phyloP scores from a whole-genome alignment of 2,113 vertebrate genomes.

The Alces alces region DNA sequence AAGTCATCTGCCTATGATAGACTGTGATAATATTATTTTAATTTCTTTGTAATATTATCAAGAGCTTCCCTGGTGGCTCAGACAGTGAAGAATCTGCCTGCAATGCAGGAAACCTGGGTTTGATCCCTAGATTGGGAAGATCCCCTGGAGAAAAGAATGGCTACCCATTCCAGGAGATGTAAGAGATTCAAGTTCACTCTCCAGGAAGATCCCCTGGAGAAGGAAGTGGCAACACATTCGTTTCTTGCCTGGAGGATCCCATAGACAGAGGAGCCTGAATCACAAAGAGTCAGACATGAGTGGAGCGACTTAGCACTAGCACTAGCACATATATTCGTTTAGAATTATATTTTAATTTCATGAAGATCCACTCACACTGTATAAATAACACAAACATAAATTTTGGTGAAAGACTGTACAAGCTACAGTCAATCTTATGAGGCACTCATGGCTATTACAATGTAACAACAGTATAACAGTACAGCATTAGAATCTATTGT shows the following conservation, averaged over 20 bases:
- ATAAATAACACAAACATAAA: background rate
- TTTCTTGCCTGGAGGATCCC: background rate
- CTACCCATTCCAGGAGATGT: background rate
- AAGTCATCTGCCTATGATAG: background rate
- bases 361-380: background rate
- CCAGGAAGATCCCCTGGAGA: background rate
- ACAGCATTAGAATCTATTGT: background rate
- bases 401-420: background rate
- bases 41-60: background rate
- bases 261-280: background rate
- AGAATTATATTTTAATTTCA: background rate
- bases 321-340: background rate
- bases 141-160: background rate
- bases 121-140: background rate
- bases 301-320: background rate
- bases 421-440: background rate
- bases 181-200: too few relatives aligned
- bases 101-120: background rate
- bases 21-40: background rate
- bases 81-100: background rate
- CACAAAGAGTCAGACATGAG: background rate
- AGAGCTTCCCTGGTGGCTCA: background rate
- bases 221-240: background rate
- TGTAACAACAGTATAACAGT: background rate
- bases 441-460: background rate